A percentile compares a stretch with the other conserved stretches of the same genome.
phyloP scores from a whole-genome alignment of 2,888 invertebrate genomes.

The Baccha elongata region DNA sequence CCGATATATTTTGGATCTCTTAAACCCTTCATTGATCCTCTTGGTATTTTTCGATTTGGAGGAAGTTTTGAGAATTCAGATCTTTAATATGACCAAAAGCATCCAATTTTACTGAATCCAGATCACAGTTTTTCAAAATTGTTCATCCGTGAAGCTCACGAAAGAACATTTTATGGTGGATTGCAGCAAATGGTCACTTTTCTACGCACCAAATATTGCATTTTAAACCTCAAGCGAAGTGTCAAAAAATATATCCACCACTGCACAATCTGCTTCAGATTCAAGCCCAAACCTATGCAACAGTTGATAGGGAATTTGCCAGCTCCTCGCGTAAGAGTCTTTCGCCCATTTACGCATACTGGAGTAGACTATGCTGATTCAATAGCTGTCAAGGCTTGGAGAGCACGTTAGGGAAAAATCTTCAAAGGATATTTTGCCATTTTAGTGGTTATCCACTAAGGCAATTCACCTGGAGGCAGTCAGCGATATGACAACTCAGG shows the following conservation, averaged over 20 bases:
- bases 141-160: slow-evolving; percentile 22
- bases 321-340: too few relatives aligned
- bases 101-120: slow-evolving; percentile 23
- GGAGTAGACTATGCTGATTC: too few relatives aligned
- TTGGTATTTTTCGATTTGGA: too few relatives aligned
- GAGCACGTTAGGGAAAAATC: too few relatives aligned
- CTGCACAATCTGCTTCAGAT: neutral
- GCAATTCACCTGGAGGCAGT: too few relatives aligned
- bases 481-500: too few relatives aligned
- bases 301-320: slow-evolving; percentile 34
- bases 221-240: neutral
- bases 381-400: too few relatives aligned
- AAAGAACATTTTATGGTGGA: slow-evolving; percentile 10
- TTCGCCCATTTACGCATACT: too few relatives aligned
- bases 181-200: neutral
- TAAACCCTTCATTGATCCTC: slow-evolving; percentile 25
- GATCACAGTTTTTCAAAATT: slow-evolving; percentile 22
- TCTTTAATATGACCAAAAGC: slow-evolving; percentile 33
- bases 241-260: slow-evolving; percentile 8
- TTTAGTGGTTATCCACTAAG: too few relatives aligned
- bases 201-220: slow-evolving; percentile 16
- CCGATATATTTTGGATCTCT: slow-evolving; percentile 24
- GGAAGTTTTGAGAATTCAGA: neutral
- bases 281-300: neutral
- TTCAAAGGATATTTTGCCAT: too few relatives aligned